Evolutionary conservation across 2,888 invertebrate species (phyloP), one percentile per base, ranked within the genome.

Genomic region (Sarcophaga subvicina): DNA sequence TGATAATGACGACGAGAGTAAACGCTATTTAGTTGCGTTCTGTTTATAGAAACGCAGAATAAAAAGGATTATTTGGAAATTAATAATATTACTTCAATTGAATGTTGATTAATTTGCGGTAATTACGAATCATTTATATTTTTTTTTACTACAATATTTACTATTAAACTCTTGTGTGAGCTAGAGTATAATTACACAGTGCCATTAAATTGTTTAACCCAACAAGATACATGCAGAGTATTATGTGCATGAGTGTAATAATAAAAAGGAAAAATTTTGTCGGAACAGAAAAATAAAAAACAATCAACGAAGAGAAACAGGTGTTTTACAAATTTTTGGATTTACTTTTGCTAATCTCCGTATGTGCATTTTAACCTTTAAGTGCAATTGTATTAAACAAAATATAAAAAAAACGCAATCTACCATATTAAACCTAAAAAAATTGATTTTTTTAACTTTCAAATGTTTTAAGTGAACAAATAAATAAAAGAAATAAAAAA

Each of bases 31-130:
- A 37, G 37, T 37, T 37, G 37, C 37, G 37, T 37, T 37, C 37
- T 37, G 37, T 37, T 10, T 37, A 37, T 37, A 37, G 37, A 37
- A 37, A 37, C 37, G 37, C 37, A 37, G 37, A 37, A 37, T 37
- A 37, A 37, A 37, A 37, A 37, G 37, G 37, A 37, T 37, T 37
- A 37, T 37, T 37, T 37, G 37, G 37, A 81, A 85, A 81, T 81
- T 63, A 69, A 85, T 80, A 67, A 45, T 63, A 66, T 64, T 63
- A 70, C 54, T 71, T 64, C 79, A 75, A 66, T 84, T 80, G 47
- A 80, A 76, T 73, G 81, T 81, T 81, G 78, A 81, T 84, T 82
- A 81, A 82, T 84, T 81, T 84, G 67, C 27, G 25, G 81, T 80
- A 83, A 83, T 77, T 84, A 67, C 45, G 12, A 78, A 64, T 49